phyloP scores from a whole-genome alignment of 2,113 vertebrate genomes.

The Centropus unirufus region DNA sequence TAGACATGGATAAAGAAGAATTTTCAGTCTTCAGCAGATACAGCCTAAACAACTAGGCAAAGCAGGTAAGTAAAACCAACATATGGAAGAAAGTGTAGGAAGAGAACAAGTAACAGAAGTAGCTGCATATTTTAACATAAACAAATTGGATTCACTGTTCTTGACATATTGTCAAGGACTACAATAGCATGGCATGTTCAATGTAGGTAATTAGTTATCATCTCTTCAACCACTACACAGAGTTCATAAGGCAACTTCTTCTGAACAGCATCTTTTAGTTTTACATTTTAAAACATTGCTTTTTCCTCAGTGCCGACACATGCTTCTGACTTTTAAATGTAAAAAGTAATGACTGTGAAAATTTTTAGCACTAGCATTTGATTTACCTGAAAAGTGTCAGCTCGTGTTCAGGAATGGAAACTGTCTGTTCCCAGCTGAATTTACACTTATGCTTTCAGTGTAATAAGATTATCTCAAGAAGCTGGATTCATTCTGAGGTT shows the following conservation, averaged over 20 bases:
- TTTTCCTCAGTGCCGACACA: background rate
- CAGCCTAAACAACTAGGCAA: background rate
- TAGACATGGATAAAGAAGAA: background rate
- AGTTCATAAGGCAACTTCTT: background rate
- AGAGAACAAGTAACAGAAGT: background rate
- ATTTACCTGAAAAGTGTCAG: background rate
- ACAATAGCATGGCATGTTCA: background rate
- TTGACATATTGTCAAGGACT: background rate
- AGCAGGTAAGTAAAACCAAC: background rate
- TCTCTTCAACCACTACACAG: background rate
- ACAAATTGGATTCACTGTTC: background rate
- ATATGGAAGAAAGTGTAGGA: background rate
- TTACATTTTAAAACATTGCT: background rate
- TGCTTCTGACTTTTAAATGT: background rate
- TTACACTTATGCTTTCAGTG: background rate
- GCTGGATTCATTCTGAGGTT: background rate
- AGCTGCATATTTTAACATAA: background rate
- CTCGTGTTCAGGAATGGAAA: background rate
- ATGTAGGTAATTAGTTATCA: background rate
- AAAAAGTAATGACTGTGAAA: background rate
- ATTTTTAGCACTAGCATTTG: background rate
- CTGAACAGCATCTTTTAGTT: background rate
- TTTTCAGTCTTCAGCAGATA: background rate
- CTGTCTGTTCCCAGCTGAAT: background rate
- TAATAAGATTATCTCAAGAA: background rate